A percentile compares a stretch with the other conserved stretches of the same genome.
phyloP scores from a whole-genome alignment of 1,140 invertebrate genomes.

The Littorina saxatilis region DNA sequence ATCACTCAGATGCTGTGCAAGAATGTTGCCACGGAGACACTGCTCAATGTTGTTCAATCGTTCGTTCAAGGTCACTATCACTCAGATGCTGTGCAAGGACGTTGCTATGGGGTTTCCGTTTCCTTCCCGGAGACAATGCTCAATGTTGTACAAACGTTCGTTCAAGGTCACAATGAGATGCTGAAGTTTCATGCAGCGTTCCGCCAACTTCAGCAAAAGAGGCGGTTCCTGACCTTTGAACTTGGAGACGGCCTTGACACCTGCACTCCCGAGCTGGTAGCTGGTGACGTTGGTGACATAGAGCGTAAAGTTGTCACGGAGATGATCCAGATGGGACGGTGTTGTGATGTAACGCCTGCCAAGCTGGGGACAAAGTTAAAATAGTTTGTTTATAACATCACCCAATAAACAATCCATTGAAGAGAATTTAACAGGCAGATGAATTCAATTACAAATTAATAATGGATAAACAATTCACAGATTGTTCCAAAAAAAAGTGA shows the following conservation, averaged over 20 bases:
- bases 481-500: too few relatives aligned
- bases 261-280: slow-evolving; percentile 33
- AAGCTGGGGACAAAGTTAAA: slow-evolving; percentile 11
- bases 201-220: slow-evolving; percentile 25
- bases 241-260: slow-evolving; percentile 2
- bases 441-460: too few relatives aligned
- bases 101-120: too few relatives aligned
- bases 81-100: too few relatives aligned
- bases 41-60: slow-evolving; percentile 12
- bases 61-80: slow-evolving; percentile 22
- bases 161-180: slow-evolving; percentile 22
- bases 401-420: too few relatives aligned
- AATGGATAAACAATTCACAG: too few relatives aligned
- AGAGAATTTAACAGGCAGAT: too few relatives aligned
- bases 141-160: slow-evolving; percentile 13
- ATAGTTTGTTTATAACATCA: too few relatives aligned
- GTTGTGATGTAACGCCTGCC: slow-evolving; percentile 25
- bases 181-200: slow-evolving; percentile 30
- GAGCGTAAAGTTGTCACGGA: slow-evolving; percentile 32
- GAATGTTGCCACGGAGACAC: too few relatives aligned
- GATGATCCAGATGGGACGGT: slow-evolving; percentile 21
- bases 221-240: slow-evolving; percentile 6
- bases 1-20: too few relatives aligned
- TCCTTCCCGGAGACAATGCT: neutral
- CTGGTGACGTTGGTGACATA: slow-evolving; percentile 31